A percentile compares a stretch with the other conserved stretches of the same genome.
Conservation (phyloP, 2,888 invertebrate species). For the Ormyrus thymus region DNA sequence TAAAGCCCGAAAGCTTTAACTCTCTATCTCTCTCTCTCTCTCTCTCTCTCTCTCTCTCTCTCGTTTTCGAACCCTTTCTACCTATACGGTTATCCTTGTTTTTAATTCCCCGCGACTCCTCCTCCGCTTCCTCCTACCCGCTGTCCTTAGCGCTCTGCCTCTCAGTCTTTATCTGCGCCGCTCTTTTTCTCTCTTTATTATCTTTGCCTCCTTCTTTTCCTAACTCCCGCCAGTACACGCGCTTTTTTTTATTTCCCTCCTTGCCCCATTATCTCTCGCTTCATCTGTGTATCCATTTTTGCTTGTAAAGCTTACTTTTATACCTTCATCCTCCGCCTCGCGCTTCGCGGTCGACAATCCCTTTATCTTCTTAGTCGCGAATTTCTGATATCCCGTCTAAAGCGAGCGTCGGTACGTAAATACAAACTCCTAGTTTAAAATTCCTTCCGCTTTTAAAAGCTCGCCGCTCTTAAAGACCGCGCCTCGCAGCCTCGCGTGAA, state of each 20-base stretch:
- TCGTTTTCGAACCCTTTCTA: slow-evolving; percentile 18
- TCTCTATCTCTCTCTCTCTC: not conserved
- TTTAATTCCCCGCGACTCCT: slow-evolving; percentile 46
- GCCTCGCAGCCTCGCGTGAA: too few relatives aligned
- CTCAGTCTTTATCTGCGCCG: slow-evolving; percentile 10
- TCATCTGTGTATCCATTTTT: slow-evolving; percentile 31
- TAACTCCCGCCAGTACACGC: not conserved
- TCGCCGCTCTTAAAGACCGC: too few relatives aligned
- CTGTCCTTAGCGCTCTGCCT: not conserved
- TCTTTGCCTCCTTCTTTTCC: slow-evolving; percentile 2
- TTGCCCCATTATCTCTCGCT: slow-evolving; percentile 3
- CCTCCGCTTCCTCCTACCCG: not conserved
- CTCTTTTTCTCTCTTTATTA: slow-evolving; percentile 21
- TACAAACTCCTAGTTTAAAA: too few relatives aligned
- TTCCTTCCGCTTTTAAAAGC: too few relatives aligned
- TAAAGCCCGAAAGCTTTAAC: slow-evolving; percentile 47
- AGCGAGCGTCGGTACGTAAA: too few relatives aligned
- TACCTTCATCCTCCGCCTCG: not conserved
- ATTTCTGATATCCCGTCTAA: too few relatives aligned
- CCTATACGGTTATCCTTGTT: slow-evolving; percentile 23
- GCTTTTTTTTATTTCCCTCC: slow-evolving; percentile 30
- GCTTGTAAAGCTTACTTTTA: slow-evolving; percentile 1
- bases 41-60: not conserved
- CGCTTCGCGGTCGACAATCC: not conserved
- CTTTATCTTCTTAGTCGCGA: not conserved